A percentile compares a stretch with the other conserved stretches of the same genome.
Conservation (phyloP, 1,140 invertebrate genomes). For the Eupeodes corollae region DNA sequence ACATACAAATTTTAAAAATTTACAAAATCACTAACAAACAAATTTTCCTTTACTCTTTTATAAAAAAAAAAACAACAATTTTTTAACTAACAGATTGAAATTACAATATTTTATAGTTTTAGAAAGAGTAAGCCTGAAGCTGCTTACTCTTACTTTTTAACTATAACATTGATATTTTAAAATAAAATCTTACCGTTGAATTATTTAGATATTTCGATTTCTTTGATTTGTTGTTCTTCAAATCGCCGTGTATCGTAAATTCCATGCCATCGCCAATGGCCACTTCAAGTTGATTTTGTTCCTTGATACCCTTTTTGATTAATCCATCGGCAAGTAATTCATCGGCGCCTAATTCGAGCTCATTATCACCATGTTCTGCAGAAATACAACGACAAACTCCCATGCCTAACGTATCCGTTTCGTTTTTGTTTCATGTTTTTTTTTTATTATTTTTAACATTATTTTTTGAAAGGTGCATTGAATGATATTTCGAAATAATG, state of each 20-base stretch:
- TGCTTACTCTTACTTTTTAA: neutral
- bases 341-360: slow-evolving; percentile 54
- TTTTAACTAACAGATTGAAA: too few species aligned
- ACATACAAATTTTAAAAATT: too few species aligned
- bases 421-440: slow-evolving; percentile 4
- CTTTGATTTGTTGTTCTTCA: slow-evolving; percentile 59
- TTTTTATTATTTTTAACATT: neutral
- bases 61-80: too few species aligned
- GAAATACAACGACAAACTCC: slow-evolving; percentile 49
- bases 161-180: neutral
- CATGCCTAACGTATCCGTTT: slow-evolving; percentile 37
- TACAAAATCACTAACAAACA: too few species aligned
- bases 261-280: slow-evolving; percentile 84
- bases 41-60: too few species aligned
- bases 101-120: too few species aligned
- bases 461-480: too few species aligned
- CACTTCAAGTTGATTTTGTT: slow-evolving; percentile 78
- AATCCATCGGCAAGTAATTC: slow-evolving; percentile 72
- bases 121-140: neutral
- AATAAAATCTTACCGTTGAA: slow-evolving; percentile 45
- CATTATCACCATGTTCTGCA: slow-evolving; percentile 49
- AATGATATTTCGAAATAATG: too few species aligned
- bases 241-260: slow-evolving; percentile 76
- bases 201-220: slow-evolving; percentile 62
- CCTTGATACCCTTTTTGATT: slow-evolving; percentile 74